These are phyloP conservation scores for Promerops cafer DNA, from an alignment of 2,113 vertebrate genomes.

Conservation along the genomic window DNA sequence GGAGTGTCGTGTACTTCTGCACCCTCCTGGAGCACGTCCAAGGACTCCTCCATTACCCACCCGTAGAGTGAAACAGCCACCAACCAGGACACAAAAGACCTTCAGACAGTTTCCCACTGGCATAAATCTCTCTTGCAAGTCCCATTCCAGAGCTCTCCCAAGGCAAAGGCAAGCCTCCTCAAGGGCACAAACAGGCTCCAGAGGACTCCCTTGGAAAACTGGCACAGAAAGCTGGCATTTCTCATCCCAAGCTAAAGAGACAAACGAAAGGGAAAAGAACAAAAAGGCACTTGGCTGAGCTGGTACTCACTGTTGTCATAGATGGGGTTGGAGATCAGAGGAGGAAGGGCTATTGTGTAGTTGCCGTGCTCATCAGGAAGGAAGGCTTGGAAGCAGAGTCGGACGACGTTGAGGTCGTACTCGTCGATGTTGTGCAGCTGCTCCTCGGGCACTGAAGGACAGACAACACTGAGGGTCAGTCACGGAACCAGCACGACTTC, in stretches of 20 bases:
- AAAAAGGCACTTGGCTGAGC: background rate
- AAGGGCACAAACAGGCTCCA: background rate
- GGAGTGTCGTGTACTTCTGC: background rate
- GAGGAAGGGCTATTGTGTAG: slow-evolving; percentile 77
- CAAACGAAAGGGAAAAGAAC: background rate
- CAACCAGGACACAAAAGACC: rapidly evolving
- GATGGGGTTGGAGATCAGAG: slow-evolving; percentile 94
- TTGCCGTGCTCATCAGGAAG: slow-evolving; percentile 85
- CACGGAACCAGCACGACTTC: background rate
- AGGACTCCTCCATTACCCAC: background rate
- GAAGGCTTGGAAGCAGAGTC: slow-evolving; percentile 94
- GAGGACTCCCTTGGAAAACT: background rate
- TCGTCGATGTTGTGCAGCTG: slow-evolving; percentile 91
- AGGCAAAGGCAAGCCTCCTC: background rate
- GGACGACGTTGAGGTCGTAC: slow-evolving; percentile 95
- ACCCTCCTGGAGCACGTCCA: background rate
- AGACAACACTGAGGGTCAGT: background rate
- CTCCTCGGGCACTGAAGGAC: slow-evolving; percentile 81
- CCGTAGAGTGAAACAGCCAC: background rate
- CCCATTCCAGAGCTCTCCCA: background rate
- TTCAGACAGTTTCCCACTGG: background rate
- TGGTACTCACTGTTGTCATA: slow-evolving; percentile 95
- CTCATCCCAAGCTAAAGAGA: background rate
- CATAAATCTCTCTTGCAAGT: background rate
- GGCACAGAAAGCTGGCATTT: background rate